These are phyloP conservation scores for Acleris literana DNA, from an alignment of 2,888 invertebrate species.

Conservation along the genomic window DNA sequence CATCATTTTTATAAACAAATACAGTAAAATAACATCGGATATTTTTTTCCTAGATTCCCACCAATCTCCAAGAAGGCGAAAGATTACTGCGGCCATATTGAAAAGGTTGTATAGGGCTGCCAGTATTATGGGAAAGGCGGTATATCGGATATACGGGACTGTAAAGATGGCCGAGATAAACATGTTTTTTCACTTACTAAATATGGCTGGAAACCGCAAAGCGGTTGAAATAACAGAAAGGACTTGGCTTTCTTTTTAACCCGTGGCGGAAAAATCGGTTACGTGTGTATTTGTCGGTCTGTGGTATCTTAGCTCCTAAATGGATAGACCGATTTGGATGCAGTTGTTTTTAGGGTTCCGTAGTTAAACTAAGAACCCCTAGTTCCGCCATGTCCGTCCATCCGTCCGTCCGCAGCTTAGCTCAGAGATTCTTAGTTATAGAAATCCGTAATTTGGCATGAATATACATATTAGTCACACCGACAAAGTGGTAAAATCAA, in stretches of 20 bases:
- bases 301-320: too few species aligned
- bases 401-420: too few species aligned
- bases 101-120: slow-evolving; percentile 19
- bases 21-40: slow-evolving; percentile 22
- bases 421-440: too few species aligned
- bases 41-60: slow-evolving; percentile 23
- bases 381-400: too few species aligned
- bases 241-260: slow-evolving; percentile 8
- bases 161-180: slow-evolving; percentile 25
- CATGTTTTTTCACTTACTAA: slow-evolving; percentile 35
- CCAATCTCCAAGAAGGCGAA: slow-evolving; percentile 24
- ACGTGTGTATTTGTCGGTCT: too few species aligned
- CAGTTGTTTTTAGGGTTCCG: too few species aligned
- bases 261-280: background rate
- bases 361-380: too few species aligned
- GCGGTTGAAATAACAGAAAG: slow-evolving; percentile 19
- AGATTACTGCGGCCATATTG: slow-evolving; percentile 27
- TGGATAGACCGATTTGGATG: too few species aligned
- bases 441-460: too few species aligned
- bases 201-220: slow-evolving; percentile 24
- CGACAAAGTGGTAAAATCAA: too few species aligned
- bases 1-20: slow-evolving; percentile 9
- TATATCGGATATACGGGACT: slow-evolving; percentile 21
- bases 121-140: slow-evolving; percentile 29
- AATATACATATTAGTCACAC: too few species aligned